Percentiles rank a stretch among this genome's conserved stretches.
Evolutionary conservation across 1,140 invertebrate species (phyloP).

Genomic region (Ceratoteleas bidentatus): DNA sequence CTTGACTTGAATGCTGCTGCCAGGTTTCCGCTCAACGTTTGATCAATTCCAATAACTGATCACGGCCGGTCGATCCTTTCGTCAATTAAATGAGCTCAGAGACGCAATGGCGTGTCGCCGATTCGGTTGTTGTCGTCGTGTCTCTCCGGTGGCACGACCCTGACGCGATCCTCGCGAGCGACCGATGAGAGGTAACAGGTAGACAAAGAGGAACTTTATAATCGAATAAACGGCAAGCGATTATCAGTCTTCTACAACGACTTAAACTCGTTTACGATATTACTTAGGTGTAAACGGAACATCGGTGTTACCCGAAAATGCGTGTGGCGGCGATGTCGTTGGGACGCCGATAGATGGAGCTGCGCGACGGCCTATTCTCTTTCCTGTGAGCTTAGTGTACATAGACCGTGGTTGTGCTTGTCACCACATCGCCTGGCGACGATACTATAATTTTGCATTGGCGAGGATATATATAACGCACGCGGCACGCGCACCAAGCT

Average conservation of each 20-base stretch:
- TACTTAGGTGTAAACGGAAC: conserved; percentile 61
- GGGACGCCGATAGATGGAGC: conserved; percentile 50
- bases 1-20: conserved; percentile 23
- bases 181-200: conserved; percentile 58
- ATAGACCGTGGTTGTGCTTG: conserved; percentile 67
- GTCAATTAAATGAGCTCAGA: conserved; percentile 55
- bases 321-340: conserved; percentile 38
- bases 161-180: conserved; percentile 44
- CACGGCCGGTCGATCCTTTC: conserved; percentile 34
- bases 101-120: conserved; percentile 8
- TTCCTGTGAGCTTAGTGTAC: conserved; percentile 66
- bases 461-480: conserved; percentile 38
- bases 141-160: conserved; percentile 31
- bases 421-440: conserved; percentile 34
- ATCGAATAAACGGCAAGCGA: conserved; percentile 47
- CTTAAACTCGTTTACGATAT: conserved; percentile 66
- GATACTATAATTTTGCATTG: conserved; percentile 62
- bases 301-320: conserved; percentile 47
- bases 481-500: conserved; percentile 22
- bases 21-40: conserved; percentile 46
- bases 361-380: conserved; percentile 58
- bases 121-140: conserved; percentile 30
- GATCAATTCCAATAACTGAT: conserved; percentile 35
- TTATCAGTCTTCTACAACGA: conserved; percentile 76
- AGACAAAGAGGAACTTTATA: conserved; percentile 49